A percentile compares a stretch with the other conserved stretches of the same genome.
These are phyloP conservation scores for Drosophila nr. fundita DNA, from an alignment of 2,888 invertebrate genomes.

Conservation along the genomic window DNA sequence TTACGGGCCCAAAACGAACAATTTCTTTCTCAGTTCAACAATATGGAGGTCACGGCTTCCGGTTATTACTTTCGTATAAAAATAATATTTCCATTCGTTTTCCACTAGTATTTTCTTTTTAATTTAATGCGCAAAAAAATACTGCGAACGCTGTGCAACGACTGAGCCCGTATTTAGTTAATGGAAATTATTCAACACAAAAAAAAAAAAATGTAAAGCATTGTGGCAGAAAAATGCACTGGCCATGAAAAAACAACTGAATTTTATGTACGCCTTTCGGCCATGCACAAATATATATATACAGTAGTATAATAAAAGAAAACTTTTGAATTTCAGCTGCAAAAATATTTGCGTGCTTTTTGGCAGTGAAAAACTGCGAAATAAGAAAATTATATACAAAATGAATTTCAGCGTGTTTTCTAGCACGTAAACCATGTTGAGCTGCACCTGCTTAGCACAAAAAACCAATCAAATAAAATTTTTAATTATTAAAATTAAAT, in stretches of 20 bases:
- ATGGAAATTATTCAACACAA: conserved; percentile 64
- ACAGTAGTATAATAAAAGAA: neutral
- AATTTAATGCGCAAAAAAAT: conserved; percentile 14
- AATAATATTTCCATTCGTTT: conserved; percentile 21
- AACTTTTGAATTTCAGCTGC: conserved; percentile 4
- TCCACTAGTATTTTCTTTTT: conserved; percentile 11
- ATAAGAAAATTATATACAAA: neutral
- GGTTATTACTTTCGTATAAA: conserved; percentile 46
- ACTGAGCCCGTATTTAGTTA: conserved; percentile 64
- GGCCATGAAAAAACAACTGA: conserved; percentile 1
- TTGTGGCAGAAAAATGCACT: conserved; percentile 17
- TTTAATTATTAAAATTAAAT: neutral
- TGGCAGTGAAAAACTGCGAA: conserved; percentile 7
- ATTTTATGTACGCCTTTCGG: conserved; percentile 18
- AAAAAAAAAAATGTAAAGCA: conserved; percentile 33
- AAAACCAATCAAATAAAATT: neutral
- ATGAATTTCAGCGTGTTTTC: neutral
- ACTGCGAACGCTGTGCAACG: conserved; percentile 10
- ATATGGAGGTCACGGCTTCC: conserved; percentile 67
- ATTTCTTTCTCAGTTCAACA: conserved; percentile 23
- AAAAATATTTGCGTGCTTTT: conserved; percentile 22
- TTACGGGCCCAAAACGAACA: conserved; percentile 39
- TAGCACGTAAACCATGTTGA: neutral
- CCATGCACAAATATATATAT: conserved; percentile 5
- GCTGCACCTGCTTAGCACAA: neutral